These are phyloP conservation scores for Carduelis carduelis DNA, from an alignment of 2,797 vertebrate species.

Conservation along the genomic window DNA sequence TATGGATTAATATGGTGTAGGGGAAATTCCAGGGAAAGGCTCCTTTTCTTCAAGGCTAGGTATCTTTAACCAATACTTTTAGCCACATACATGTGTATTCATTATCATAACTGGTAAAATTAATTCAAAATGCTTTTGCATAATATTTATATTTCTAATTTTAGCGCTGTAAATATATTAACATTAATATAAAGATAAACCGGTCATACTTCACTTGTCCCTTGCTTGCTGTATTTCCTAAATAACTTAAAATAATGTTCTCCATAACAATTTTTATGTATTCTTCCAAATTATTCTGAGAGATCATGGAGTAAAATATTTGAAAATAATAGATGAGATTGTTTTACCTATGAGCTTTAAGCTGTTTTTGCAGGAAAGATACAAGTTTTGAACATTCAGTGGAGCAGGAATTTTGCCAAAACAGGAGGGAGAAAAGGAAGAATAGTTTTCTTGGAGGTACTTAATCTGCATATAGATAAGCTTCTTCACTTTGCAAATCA, in stretches of 20 bases:
- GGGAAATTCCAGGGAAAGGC: neutral
- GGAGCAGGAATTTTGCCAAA: conserved; percentile 1
- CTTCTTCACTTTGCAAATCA: conserved; percentile 58
- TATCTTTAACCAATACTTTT: neutral
- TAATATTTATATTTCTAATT: neutral
- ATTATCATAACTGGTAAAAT: neutral
- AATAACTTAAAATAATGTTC: neutral
- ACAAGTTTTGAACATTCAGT: neutral
- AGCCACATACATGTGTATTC: neutral
- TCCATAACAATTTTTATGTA: neutral
- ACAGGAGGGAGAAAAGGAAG: neutral
- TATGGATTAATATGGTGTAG: neutral
- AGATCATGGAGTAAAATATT: neutral
- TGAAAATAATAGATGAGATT: neutral
- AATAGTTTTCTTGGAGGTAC: conserved; percentile 43
- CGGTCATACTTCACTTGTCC: neutral
- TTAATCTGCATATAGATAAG: conserved; percentile 67
- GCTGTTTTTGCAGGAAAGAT: neutral
- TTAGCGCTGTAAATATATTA: neutral
- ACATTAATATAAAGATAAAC: neutral
- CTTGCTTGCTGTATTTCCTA: neutral
- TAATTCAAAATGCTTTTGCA: neutral
- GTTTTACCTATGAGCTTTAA: neutral
- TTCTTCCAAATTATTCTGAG: neutral
- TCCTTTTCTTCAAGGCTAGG: neutral